Evolutionary conservation across 2,888 invertebrate genomes (phyloP), one percentile per base, ranked within the genome.

Genomic region (Eilema depressum): DNA sequence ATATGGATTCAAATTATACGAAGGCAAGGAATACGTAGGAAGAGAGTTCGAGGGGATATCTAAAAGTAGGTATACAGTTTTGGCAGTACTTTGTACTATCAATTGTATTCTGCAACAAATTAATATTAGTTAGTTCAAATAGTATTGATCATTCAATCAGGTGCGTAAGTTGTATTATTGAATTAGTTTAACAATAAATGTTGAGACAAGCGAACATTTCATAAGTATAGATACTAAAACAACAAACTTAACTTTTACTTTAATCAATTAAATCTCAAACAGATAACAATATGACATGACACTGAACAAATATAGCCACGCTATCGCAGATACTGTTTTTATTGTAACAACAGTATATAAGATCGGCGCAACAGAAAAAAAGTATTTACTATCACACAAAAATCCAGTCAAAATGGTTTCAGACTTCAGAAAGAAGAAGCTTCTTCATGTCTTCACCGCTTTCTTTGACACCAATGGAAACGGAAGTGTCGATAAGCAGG

Each of bases 401-500:
- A 41, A 61, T 70, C 33, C 67, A 73, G 60, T 64, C 97, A 94
- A 91, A 86, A 95, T 95, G 94, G 97, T 98, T 90, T 98, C 98
- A 79, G 98, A 98, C 87, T 98, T 98, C 95, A 97, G 98, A 90
- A 98, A 97, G 96, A 98, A 98, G 96, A 98, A 98, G 94, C 96
- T 98, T 59, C 96, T 97, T 83, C 97, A 97, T 94, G 97, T 98
- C 74, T 98, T 98, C 96, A 97, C 97, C 89, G 96, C 97, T 71
- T 98, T 98, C 95, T 98, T 98, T 87, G 98, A 98, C 96, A 97
- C 97, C 82, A 98, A 98, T 93, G 97, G 97, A 87, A 98, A 98
- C 90, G 98, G 98, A 23, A 97, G 96, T 79, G 98, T 98, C 82
- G 98, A 98, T 88, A 97, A 97, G 90, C 97, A 97, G 86, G 98